Conservation (phyloP, 2,113 vertebrate genomes). For the Odontesthes bonariensis region DNA sequence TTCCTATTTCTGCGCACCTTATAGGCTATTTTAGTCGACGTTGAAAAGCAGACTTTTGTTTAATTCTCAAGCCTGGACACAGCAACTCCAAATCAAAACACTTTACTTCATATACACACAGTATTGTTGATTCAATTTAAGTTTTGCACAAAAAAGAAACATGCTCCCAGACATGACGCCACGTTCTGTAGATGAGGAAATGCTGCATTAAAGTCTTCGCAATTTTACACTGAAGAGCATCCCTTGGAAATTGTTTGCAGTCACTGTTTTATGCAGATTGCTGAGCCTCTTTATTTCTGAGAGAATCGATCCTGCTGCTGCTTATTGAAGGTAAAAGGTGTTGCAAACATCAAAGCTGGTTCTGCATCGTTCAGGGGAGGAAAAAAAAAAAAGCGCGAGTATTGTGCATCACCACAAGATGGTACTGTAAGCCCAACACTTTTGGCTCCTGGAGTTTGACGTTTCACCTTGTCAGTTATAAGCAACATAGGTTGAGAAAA, state of each 20-base stretch:
- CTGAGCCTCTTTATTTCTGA: no score
- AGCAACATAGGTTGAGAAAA: neutral
- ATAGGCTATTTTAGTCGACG: no score
- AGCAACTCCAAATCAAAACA: neutral
- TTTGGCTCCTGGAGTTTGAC: neutral
- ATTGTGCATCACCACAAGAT: neutral
- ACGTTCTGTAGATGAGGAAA: no score
- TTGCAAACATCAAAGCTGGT: neutral
- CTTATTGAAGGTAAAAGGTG: neutral
- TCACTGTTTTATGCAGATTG: no score
- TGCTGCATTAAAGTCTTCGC: no score
- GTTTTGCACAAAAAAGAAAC: neutral
- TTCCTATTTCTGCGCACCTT: no score
- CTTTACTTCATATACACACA: neutral
- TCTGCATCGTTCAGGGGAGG: neutral
- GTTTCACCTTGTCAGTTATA: no score
- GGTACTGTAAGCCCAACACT: constrained; percentile 15
- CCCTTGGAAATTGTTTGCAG: no score
- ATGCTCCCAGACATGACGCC: no score
- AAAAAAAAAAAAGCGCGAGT: neutral
- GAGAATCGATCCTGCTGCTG: no score
- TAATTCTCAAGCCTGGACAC: neutral
- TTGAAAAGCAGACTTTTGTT: no score
- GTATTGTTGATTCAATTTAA: neutral
- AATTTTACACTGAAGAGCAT: no score